These are phyloP conservation scores for Hippocampus barbouri DNA, from an alignment of 2,113 vertebrate genomes.

Conservation along the genomic window DNA sequence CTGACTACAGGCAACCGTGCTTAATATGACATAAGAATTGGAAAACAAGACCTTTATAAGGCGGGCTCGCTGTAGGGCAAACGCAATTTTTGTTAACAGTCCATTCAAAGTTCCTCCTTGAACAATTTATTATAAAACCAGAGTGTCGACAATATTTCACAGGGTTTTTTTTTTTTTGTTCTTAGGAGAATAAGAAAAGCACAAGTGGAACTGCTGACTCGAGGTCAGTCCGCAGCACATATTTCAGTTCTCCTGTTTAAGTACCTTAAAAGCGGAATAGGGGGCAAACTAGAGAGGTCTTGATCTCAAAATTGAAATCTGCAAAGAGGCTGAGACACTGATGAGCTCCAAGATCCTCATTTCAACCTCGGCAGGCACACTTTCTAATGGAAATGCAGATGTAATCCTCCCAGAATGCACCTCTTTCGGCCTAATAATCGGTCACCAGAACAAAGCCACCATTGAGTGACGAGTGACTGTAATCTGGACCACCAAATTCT, in stretches of 20 bases:
- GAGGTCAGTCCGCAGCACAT: conserved; percentile 36
- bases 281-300: conserved; percentile 43
- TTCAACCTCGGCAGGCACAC: conserved; percentile 64
- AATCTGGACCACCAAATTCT: conserved; percentile 69
- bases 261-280: conserved; percentile 35
- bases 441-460: conserved; percentile 71
- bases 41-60: conserved; percentile 41
- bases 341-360: conserved; percentile 57
- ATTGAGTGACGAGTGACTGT: conserved; percentile 71
- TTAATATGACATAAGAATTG: conserved; percentile 47
- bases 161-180: conserved; percentile 2
- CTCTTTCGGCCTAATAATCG: conserved; percentile 71
- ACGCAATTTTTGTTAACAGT: conserved; percentile 36
- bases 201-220: conserved; percentile 14
- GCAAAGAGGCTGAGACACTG: conserved; percentile 41
- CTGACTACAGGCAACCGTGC: conserved; percentile 24
- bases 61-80: conserved; percentile 10
- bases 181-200: conserved; percentile 2
- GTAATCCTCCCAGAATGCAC: conserved; percentile 75
- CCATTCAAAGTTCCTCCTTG: conserved; percentile 30
- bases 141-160: conserved; percentile 13
- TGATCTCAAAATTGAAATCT: conserved; percentile 51
- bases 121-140: conserved; percentile 26
- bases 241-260: conserved; percentile 41
- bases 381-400: conserved; percentile 77